These are phyloP conservation scores for Lacanobia wlatinum DNA, from an alignment of 2,888 invertebrate genomes.

Conservation along the genomic window DNA sequence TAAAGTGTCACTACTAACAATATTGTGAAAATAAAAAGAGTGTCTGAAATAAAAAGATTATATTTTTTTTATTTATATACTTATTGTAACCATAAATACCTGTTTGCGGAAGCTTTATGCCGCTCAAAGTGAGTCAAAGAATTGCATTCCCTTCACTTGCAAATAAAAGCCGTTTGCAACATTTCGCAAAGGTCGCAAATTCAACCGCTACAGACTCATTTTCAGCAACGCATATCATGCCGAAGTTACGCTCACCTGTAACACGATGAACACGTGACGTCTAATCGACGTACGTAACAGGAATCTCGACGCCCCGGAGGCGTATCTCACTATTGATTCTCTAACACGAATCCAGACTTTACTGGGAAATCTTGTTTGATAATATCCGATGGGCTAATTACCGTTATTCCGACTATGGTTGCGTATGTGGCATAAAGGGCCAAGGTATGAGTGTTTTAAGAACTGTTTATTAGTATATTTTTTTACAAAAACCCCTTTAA, in stretches of 20 bases:
- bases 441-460: background rate
- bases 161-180: background rate
- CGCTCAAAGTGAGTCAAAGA: background rate
- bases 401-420: background rate
- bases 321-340: conserved; percentile 41
- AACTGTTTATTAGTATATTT: background rate
- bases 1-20: too few species aligned
- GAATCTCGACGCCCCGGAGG: conserved; percentile 16
- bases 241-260: background rate
- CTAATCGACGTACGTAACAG: conserved; percentile 28
- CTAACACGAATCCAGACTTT: conserved; percentile 21
- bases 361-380: conserved; percentile 37
- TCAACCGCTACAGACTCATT: background rate
- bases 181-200: background rate
- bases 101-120: background rate
- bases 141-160: background rate
- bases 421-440: background rate
- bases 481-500: too few species aligned
- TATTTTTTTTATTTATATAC: too few species aligned
- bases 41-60: too few species aligned
- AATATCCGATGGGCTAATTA: conserved; percentile 42
- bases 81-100: too few species aligned
- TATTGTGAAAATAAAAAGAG: too few species aligned
- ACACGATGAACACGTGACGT: conserved; percentile 28
- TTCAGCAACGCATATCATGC: conserved; percentile 2